Evolutionary conservation across 64 coral and sea anemone genomes (phyloP).

Genomic region (Anthopleura sola): DNA sequence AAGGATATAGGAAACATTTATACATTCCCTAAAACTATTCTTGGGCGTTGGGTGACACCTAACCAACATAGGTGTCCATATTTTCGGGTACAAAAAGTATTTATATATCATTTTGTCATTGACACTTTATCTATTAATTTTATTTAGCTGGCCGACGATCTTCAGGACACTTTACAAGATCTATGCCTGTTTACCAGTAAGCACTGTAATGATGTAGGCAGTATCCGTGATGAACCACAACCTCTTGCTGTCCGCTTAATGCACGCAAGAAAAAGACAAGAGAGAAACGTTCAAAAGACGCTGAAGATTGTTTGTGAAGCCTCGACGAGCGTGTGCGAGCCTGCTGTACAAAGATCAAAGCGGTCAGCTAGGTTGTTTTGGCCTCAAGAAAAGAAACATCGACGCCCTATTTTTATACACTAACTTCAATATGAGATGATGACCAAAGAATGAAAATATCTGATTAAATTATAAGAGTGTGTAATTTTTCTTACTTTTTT

Average conservation of each 20-base stretch:
- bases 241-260: background rate
- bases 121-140: background rate
- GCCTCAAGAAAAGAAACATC: background rate
- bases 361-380: background rate
- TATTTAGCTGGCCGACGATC: background rate
- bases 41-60: no score
- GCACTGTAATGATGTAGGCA: background rate
- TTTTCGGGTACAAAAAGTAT: background rate
- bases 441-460: background rate
- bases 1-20: no score
- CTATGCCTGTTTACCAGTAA: background rate
- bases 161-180: background rate
- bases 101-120: background rate
- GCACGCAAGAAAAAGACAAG: background rate
- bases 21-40: background rate
- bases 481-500: background rate
- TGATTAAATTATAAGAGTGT: background rate
- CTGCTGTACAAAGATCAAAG: background rate
- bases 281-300: background rate
- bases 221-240: background rate
- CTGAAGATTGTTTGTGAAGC: background rate
- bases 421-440: background rate
- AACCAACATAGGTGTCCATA: background rate
- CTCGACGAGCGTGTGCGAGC: background rate
- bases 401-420: background rate